Evolutionary conservation across 1,140 invertebrate genomes (phyloP).

Genomic region (Magallana gigas): DNA sequence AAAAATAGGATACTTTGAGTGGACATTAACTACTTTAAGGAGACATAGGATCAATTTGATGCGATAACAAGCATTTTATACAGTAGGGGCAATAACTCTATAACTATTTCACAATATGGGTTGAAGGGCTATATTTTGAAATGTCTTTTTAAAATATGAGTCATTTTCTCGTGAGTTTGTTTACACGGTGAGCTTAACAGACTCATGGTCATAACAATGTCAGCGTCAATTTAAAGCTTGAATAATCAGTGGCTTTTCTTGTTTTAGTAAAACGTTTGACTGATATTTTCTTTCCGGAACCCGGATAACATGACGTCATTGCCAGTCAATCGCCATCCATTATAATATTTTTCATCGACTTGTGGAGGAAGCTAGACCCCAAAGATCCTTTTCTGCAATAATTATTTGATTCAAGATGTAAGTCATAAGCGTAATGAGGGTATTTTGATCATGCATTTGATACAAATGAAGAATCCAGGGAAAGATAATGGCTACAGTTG

Average conservation of each 20-base stretch:
- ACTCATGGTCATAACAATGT: neutral
- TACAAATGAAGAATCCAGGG: neutral
- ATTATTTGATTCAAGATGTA: conserved; percentile 5
- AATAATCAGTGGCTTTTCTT: no score
- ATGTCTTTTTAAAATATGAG: no score
- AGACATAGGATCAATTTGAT: no score
- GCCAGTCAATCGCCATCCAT: conserved; percentile 17
- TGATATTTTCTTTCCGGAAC: neutral
- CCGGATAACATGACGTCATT: conserved; percentile 32
- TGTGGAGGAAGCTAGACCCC: neutral
- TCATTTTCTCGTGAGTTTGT: no score
- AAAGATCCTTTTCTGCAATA: neutral
- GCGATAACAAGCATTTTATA: no score
- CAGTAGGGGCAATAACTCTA: no score
- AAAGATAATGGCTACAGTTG: no score
- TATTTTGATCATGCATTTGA: neutral
- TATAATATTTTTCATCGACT: conserved; percentile 35
- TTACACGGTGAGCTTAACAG: neutral
- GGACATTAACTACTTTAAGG: no score
- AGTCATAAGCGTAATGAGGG: neutral
- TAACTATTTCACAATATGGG: no score
- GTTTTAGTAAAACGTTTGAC: neutral
- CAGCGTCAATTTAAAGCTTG: neutral
- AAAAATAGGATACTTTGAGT: no score
- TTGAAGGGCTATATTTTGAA: no score